Evolutionary conservation across 2,113 vertebrate genomes (phyloP).

Genomic region (Otocyon megalotis): DNA sequence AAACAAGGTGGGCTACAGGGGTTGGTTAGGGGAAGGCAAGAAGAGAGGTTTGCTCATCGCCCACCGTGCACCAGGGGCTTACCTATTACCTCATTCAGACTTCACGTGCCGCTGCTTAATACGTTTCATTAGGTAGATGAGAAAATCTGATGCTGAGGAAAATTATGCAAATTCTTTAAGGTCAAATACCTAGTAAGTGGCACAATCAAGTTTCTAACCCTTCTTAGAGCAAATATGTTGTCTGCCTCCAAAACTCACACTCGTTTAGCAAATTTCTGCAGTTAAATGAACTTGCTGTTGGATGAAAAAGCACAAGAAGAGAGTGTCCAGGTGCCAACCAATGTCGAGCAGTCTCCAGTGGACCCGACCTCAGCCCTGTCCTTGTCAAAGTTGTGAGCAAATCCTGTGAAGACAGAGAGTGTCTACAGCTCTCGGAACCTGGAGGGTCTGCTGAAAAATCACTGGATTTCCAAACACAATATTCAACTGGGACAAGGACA

Average conservation of each 20-base stretch:
- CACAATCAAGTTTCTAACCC: background rate
- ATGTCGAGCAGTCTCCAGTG: background rate
- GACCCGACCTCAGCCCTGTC: background rate
- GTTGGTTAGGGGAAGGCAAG: background rate
- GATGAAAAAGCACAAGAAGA: background rate
- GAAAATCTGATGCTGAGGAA: background rate
- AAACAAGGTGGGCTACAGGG: background rate
- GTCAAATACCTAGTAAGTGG: background rate
- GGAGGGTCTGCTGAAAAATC: background rate
- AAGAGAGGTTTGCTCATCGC: background rate
- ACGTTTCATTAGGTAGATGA: background rate
- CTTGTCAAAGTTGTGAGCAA: background rate
- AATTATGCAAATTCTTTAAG: background rate
- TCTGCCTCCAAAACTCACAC: background rate
- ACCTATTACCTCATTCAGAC: background rate
- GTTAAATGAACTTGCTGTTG: background rate
- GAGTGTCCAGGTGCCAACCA: fast-evolving
- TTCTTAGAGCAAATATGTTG: background rate
- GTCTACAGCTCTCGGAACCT: background rate
- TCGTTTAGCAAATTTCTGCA: background rate
- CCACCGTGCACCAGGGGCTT: fast-evolving
- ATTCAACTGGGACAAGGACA: background rate
- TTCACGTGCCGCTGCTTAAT: background rate
- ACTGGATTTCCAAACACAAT: background rate
- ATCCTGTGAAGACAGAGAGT: background rate